phyloP scores from a whole-genome alignment of 53 echinoderm and acorn worm genomes.

The Holothuria scabra region DNA sequence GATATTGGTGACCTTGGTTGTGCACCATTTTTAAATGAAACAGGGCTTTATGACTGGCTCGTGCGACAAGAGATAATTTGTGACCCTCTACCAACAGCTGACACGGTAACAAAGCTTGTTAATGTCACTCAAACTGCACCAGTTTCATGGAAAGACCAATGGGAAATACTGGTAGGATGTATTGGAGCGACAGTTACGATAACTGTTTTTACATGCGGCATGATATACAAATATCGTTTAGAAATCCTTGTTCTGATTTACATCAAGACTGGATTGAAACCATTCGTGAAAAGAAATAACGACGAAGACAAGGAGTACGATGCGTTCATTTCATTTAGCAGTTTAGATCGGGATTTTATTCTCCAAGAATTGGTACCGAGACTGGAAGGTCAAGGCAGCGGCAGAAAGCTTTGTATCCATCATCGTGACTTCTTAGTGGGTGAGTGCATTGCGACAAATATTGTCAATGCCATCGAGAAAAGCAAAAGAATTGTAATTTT shows the following conservation, averaged over 20 bases:
- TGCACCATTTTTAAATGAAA: conserved; percentile 5
- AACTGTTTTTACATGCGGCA: background rate
- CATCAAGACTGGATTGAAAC: conserved; percentile 30
- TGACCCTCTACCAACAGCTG: background rate
- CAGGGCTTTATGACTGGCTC: conserved; percentile 8
- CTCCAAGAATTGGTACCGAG: conserved; percentile 57
- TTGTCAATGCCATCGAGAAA: conserved; percentile 65
- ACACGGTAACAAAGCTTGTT: background rate
- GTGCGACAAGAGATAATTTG: background rate
- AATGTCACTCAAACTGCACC: too few species aligned
- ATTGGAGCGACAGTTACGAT: background rate
- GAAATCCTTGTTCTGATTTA: conserved; percentile 63
- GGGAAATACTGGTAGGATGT: too few species aligned
- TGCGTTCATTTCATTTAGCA: conserved; percentile 79
- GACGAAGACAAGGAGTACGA: conserved; percentile 61
- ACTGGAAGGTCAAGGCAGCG: conserved; percentile 59
- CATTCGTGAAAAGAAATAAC: background rate
- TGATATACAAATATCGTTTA: conserved; percentile 35
- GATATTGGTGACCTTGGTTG: background rate
- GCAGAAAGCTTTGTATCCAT: conserved; percentile 62
- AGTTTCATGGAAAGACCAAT: too few species aligned
- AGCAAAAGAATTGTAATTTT: conserved; percentile 67
- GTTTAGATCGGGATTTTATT: conserved; percentile 65
- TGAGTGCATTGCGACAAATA: conserved; percentile 72
- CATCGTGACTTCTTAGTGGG: conserved; percentile 79